Base-by-base conservation (phyloP, 2,888 invertebrate species). In the Acanthosepion esculentum region DNA sequence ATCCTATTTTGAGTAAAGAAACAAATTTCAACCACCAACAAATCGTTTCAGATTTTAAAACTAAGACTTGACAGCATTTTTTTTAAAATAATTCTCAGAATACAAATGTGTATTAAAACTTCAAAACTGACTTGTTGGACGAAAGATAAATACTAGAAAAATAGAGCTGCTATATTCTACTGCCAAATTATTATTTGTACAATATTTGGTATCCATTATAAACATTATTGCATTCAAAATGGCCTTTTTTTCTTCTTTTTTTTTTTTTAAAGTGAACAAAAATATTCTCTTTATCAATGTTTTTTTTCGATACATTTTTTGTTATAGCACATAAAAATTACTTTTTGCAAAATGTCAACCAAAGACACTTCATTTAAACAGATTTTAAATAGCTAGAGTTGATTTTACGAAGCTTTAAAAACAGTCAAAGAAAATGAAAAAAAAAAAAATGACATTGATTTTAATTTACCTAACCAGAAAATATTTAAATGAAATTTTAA, bases 71-170 rank as follows among this genome's bases (percentile, higher is more conserved):
- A 78, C n/a, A 78, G 78, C n/a, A 33, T 12, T n/a, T 33, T 78
- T 29, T 78, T 78, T 33, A 6, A 78, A 78, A 78, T 78, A 78
- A n/a, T 78, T 78, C 20, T 78, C 78, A 78, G 78, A 78, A 78
- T 78, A 78, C 29, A 78, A 78, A 78, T n/a, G 78, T 33, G 33
- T 78, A n/a, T 33, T 78, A 12, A n/a, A n/a, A 78, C 78, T 78
- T n/a, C n/a, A 78, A 78, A 78, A 78, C 12, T n/a, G 78, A 78
- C 78, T 33, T 78, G 78, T 78, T 78, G 78, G 78, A 78, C 78
- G 78, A 59, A 59, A 59, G 59, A 78, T n/a, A 78, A 78, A 78
- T 33, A 78, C 78, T 78, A 78, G 78, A 78, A 78, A 78, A 78
- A 78, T 78, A 78, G 10, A 78, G n/a, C n/a, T 78, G n/a, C 78